A percentile compares a stretch with the other conserved stretches of the same genome.
Evolutionary conservation across 2,888 invertebrate species (phyloP).

Genomic region (Cryptus viduatorius): DNA sequence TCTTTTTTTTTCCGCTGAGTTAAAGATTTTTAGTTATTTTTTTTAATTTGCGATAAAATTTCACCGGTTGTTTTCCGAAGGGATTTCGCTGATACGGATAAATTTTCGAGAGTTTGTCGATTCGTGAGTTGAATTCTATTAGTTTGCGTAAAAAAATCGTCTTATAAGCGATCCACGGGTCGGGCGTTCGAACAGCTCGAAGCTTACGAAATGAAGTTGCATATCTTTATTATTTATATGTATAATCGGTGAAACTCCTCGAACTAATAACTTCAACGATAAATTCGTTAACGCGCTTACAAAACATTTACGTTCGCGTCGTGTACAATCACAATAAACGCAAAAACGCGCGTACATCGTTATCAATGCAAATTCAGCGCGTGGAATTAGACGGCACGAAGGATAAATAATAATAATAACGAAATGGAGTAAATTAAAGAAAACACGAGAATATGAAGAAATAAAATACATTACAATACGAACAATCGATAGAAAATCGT

Average conservation of each 20-base stretch:
- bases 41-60: no score
- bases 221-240: slow-evolving; percentile 8
- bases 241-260: neutral
- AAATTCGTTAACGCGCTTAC: slow-evolving; percentile 26
- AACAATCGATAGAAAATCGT: neutral
- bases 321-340: slow-evolving; percentile 23
- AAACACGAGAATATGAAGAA: neutral
- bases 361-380: slow-evolving; percentile 3
- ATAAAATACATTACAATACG: neutral
- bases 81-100: no score
- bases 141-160: neutral
- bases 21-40: no score
- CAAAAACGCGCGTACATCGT: slow-evolving; percentile 14
- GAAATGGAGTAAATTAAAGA: neutral
- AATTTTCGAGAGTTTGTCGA: no score
- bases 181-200: neutral
- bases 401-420: neutral
- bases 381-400: slow-evolving; percentile 1
- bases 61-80: no score
- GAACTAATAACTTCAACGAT: slow-evolving; percentile 12
- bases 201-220: slow-evolving; percentile 9
- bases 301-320: slow-evolving; percentile 13
- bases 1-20: no score
- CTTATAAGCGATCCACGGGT: neutral
- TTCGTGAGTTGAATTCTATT: neutral